phyloP scores from a whole-genome alignment of 1,140 invertebrate species.

The Reticulitermes speratus region DNA sequence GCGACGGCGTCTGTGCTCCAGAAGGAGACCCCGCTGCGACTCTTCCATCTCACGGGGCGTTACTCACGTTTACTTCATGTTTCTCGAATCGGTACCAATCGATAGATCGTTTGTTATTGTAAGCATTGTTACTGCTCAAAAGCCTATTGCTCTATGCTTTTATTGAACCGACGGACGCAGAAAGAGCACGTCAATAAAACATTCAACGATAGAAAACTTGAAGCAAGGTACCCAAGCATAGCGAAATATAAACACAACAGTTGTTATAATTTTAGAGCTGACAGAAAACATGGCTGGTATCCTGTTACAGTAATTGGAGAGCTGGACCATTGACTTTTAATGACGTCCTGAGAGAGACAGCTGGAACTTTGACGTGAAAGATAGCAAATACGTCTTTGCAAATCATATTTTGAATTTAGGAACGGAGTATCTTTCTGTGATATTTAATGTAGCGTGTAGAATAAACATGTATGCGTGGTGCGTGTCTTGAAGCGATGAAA shows the following conservation, averaged over 20 bases:
- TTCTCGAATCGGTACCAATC: background rate
- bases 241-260: background rate
- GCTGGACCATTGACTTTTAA: background rate
- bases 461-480: too few relatives aligned
- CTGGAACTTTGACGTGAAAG: background rate
- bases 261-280: background rate
- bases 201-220: background rate
- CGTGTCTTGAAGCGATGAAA: too few relatives aligned
- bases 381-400: background rate
- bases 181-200: background rate
- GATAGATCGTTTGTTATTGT: slow-evolving; percentile 6
- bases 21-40: background rate
- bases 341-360: background rate
- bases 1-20: background rate
- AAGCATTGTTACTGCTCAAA: background rate
- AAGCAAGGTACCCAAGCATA: background rate
- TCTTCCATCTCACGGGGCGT: slow-evolving; percentile 2
- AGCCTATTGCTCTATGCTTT: background rate
- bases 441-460: too few relatives aligned
- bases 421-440: too few relatives aligned
- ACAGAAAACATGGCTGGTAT: background rate
- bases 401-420: background rate
- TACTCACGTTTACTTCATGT: slow-evolving; percentile 1
- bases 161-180: background rate
- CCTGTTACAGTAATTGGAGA: background rate